phyloP scores from a whole-genome alignment of 2,113 vertebrate species.

The Brachionichthys hirsutus region DNA sequence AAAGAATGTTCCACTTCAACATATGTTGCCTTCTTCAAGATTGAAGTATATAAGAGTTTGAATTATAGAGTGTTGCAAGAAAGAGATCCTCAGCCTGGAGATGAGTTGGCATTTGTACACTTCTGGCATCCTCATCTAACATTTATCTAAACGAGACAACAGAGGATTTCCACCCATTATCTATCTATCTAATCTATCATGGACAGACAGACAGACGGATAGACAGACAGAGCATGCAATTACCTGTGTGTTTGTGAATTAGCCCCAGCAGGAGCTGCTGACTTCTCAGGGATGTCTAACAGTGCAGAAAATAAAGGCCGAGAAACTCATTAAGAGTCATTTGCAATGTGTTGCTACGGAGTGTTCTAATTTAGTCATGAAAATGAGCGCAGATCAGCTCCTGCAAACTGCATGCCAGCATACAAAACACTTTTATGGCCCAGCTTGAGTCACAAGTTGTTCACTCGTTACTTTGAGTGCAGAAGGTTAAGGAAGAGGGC shows the following conservation, averaged over 20 bases:
- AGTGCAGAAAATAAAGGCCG: slow-evolving; percentile 76
- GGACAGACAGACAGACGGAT: too few species aligned
- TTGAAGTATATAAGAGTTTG: slow-evolving; percentile 9
- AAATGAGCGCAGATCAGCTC: slow-evolving; percentile 53
- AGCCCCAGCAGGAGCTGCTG: slow-evolving; percentile 65
- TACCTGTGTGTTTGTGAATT: slow-evolving; percentile 65
- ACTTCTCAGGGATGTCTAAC: slow-evolving; percentile 70
- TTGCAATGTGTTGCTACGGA: slow-evolving; percentile 58
- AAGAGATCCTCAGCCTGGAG: neutral
- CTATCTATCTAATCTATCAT: too few species aligned
- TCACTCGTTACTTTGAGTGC: slow-evolving; percentile 20
- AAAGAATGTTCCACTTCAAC: slow-evolving; percentile 9
- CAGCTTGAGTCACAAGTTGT: slow-evolving; percentile 23
- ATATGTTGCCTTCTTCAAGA: neutral
- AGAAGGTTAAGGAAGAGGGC: neutral
- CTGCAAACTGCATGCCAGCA: slow-evolving; percentile 34
- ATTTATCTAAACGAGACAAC: too few species aligned
- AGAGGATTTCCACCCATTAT: too few species aligned
- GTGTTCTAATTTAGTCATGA: slow-evolving; percentile 61
- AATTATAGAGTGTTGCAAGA: neutral
- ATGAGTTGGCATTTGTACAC: neutral
- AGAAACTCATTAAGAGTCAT: slow-evolving; percentile 71
- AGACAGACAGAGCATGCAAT: slow-evolving; percentile 32
- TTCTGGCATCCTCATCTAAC: too few species aligned
- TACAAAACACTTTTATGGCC: slow-evolving; percentile 32